These are phyloP conservation scores for Digitonthophagus gazella DNA, from an alignment of 2,888 invertebrate species.

Conservation along the genomic window DNA sequence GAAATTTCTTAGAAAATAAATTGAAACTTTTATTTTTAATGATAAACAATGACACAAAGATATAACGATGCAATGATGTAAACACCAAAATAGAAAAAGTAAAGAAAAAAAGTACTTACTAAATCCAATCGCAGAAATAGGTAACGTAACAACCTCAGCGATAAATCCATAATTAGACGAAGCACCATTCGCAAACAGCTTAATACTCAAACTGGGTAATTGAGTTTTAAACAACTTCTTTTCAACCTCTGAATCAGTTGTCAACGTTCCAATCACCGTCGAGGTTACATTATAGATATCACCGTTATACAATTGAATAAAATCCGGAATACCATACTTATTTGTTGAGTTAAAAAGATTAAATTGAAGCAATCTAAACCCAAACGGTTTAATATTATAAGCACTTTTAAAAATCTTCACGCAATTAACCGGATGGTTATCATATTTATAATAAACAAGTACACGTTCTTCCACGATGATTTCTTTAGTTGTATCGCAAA, in stretches of 20 bases:
- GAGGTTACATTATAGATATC: conserved; percentile 86
- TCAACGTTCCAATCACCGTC: conserved; percentile 67
- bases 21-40: too few relatives aligned
- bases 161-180: conserved; percentile 94
- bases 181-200: conserved; percentile 92
- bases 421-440: conserved; percentile 93
- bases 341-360: conserved; percentile 87
- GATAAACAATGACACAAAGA: too few relatives aligned
- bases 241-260: conserved; percentile 68
- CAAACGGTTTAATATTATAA: conserved; percentile 82
- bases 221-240: conserved; percentile 74
- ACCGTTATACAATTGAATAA: conserved; percentile 86
- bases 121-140: conserved; percentile 86
- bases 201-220: conserved; percentile 81
- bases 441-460: conserved; percentile 93
- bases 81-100: too few relatives aligned
- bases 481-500: conserved; percentile 93
- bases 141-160: conserved; percentile 93
- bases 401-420: conserved; percentile 93
- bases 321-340: conserved; percentile 78
- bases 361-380: conserved; percentile 85
- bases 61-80: too few relatives aligned
- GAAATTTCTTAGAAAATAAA: too few relatives aligned
- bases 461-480: conserved; percentile 87
- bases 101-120: too few relatives aligned